Conservation (phyloP, 2,797 vertebrate genomes). For the Diceros bicornis region DNA sequence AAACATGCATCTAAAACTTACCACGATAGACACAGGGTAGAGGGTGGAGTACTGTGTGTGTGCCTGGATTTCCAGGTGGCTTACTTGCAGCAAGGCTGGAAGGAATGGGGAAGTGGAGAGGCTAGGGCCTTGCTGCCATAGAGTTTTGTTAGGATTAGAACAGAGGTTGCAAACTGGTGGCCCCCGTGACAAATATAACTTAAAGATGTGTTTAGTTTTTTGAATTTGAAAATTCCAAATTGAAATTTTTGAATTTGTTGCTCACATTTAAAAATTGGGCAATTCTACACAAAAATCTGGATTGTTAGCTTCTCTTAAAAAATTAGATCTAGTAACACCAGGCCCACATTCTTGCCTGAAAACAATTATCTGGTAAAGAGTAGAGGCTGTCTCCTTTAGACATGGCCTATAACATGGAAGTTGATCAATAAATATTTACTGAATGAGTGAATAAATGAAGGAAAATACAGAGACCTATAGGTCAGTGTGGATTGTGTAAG, state of each 20-base stretch:
- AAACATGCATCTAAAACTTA: background rate
- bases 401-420: background rate
- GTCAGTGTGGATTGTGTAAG: background rate
- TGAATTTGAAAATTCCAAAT: too few species aligned
- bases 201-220: background rate
- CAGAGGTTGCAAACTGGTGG: background rate
- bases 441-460: background rate
- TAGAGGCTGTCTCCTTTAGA: background rate
- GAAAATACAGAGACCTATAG: background rate
- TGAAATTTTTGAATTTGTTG: background rate
- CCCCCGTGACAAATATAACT: background rate
- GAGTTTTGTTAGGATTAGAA: background rate
- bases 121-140: background rate
- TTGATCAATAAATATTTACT: background rate
- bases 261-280: background rate
- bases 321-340: background rate
- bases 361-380: background rate
- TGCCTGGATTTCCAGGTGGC: background rate
- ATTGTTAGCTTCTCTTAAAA: background rate
- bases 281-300: background rate
- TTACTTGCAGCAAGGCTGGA: background rate
- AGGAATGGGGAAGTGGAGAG: background rate
- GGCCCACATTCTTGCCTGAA: background rate
- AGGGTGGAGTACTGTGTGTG: too few species aligned
- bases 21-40: accelerated